phyloP scores from a whole-genome alignment of 1,140 invertebrate species.

The Ganaspis sp. region DNA sequence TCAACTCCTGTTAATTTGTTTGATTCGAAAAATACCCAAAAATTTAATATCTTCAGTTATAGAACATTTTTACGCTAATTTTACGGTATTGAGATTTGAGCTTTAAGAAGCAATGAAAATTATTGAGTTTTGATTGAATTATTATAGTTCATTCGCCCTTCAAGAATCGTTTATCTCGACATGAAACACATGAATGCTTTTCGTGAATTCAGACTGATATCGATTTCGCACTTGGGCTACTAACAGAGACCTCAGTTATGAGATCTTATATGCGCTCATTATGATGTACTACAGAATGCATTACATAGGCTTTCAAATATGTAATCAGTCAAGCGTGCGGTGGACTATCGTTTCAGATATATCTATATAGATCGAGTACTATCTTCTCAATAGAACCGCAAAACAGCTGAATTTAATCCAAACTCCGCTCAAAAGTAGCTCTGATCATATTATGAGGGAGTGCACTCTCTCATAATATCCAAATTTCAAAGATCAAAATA shows the following conservation, averaged over 20 bases:
- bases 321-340: neutral
- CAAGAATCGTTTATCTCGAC: neutral
- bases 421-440: neutral
- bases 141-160: neutral
- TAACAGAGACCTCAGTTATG: conserved; percentile 10
- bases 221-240: conserved; percentile 13
- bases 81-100: no score
- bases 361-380: neutral
- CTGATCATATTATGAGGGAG: no score
- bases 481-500: no score
- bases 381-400: neutral
- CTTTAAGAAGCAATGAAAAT: no score
- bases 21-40: no score
- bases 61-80: no score
- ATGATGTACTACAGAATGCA: conserved; percentile 9
- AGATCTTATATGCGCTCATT: conserved; percentile 1
- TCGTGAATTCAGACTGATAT: neutral
- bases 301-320: conserved; percentile 18
- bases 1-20: no score
- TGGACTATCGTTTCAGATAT: neutral
- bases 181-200: conserved; percentile 5
- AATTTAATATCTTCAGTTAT: no score
- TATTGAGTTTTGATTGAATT: neutral
- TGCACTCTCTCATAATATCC: no score
- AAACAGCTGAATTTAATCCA: neutral